These are phyloP conservation scores for Candoia aspera DNA, from an alignment of 2,113 vertebrate species.

Conservation along the genomic window DNA sequence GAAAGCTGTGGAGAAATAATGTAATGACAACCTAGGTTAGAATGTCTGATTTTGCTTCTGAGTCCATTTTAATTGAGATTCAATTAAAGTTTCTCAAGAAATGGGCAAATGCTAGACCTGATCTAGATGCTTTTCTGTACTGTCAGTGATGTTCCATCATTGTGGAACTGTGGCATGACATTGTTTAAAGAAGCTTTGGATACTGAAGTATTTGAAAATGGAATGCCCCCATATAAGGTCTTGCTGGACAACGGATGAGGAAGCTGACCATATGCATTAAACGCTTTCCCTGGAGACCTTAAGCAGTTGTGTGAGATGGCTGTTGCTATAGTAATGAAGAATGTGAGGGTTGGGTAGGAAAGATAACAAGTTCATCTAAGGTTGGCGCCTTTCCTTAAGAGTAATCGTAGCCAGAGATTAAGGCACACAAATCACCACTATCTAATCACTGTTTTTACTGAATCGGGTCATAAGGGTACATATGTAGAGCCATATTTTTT, in stretches of 20 bases:
- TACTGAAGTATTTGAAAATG: neutral
- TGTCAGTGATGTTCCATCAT: neutral
- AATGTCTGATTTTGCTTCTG: neutral
- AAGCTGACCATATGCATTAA: neutral
- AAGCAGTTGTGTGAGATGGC: neutral
- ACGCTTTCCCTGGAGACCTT: neutral
- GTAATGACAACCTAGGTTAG: neutral
- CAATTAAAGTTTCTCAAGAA: neutral
- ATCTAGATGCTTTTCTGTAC: neutral
- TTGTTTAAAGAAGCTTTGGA: neutral
- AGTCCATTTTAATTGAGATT: neutral
- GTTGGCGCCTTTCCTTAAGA: slow-evolving; percentile 35
- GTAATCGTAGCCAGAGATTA: slow-evolving; percentile 55
- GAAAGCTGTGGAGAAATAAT: neutral
- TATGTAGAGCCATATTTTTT: slow-evolving; percentile 16
- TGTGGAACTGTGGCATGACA: neutral
- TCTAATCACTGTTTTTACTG: slow-evolving; percentile 56
- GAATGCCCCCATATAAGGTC: no score
- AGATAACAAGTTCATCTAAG: slow-evolving; percentile 51
- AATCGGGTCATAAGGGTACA: slow-evolving; percentile 28
- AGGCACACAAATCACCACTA: slow-evolving; percentile 54
- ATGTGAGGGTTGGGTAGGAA: slow-evolving; percentile 5
- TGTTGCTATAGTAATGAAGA: slow-evolving; percentile 27
- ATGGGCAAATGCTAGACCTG: neutral
- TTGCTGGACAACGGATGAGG: neutral